Conservation (phyloP, 2,888 invertebrate genomes). For the Heteromyza rotundicornis region DNA sequence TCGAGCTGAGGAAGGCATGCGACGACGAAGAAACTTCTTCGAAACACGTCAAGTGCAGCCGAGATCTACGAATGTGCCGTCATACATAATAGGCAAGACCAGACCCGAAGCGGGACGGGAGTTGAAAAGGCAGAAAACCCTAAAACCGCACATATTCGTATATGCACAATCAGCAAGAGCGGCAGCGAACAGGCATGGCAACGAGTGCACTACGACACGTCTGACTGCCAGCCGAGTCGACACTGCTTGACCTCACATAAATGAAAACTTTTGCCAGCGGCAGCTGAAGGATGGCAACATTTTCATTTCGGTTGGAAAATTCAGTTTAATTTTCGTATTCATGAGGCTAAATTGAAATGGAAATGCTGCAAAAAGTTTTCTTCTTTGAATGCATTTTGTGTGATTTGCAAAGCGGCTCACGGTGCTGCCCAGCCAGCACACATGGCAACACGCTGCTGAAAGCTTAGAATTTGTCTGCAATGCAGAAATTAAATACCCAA, state of each 20-base stretch:
- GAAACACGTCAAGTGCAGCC: not conserved
- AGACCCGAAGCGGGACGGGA: too few relatives aligned
- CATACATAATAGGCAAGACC: too few relatives aligned
- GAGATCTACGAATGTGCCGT: not conserved
- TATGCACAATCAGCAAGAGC: slow-evolving; percentile 1
- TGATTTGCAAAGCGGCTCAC: not conserved
- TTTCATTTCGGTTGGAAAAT: slow-evolving; percentile 24
- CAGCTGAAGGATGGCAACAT: not conserved
- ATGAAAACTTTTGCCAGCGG: slow-evolving; percentile 10
- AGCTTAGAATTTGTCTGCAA: too few relatives aligned
- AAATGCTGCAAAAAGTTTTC: slow-evolving; percentile 8
- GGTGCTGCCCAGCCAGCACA: too few relatives aligned
- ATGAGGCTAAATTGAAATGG: slow-evolving; percentile 27
- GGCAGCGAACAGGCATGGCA: not conserved
- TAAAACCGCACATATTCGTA: not conserved
- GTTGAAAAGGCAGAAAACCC: too few relatives aligned
- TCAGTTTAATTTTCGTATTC: slow-evolving; percentile 25
- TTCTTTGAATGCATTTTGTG: not conserved
- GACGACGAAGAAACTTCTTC: too few relatives aligned
- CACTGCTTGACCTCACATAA: slow-evolving; percentile 19
- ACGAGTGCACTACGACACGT: not conserved
- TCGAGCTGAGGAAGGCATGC: too few relatives aligned
- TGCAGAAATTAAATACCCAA: too few relatives aligned
- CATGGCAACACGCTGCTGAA: too few relatives aligned
- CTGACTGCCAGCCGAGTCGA: not conserved